These are phyloP conservation scores for Amblyjoppa proteus DNA, from an alignment of 2,888 invertebrate species.

Conservation along the genomic window DNA sequence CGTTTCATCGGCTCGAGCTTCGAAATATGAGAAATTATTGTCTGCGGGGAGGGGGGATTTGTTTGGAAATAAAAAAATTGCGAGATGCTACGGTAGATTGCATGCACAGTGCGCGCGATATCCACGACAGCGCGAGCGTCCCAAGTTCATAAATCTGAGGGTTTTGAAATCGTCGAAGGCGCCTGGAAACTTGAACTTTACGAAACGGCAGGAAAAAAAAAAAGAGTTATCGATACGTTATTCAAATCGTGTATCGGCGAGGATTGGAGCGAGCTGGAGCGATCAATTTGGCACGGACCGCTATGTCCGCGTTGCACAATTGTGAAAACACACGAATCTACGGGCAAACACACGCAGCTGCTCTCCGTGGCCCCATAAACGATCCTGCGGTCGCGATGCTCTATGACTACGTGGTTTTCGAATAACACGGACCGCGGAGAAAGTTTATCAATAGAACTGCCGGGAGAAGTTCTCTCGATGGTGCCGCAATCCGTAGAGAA, in stretches of 20 bases:
- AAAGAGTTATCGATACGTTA: constrained; percentile 60
- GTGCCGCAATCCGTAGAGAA: constrained; percentile 22
- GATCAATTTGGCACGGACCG: constrained; percentile 58
- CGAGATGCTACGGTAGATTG: constrained; percentile 47
- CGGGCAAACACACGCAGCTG: constrained; percentile 35
- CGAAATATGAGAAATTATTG: constrained; percentile 52
- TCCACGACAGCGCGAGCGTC: constrained; percentile 5
- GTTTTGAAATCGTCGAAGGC: constrained; percentile 53
- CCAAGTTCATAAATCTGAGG: constrained; percentile 61
- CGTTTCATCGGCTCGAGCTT: constrained; percentile 2
- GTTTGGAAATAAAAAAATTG: constrained; percentile 45
- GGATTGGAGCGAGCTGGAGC: constrained; percentile 6
- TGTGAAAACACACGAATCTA: not conserved
- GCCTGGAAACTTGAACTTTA: constrained; percentile 56
- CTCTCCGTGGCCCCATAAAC: constrained; percentile 32
- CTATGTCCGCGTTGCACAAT: constrained; percentile 40
- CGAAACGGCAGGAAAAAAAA: constrained; percentile 45
- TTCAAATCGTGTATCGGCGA: constrained; percentile 58
- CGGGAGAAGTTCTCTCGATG: constrained; percentile 16
- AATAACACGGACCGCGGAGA: constrained; percentile 27
- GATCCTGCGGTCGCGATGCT: constrained; percentile 55
- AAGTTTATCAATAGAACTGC: constrained; percentile 44
- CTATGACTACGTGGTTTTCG: constrained; percentile 55
- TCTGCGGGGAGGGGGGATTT: constrained; percentile 47
- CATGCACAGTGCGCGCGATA: constrained; percentile 27